phyloP scores from a whole-genome alignment of 2,113 vertebrate genomes.

The Acrocephalus kingi region DNA sequence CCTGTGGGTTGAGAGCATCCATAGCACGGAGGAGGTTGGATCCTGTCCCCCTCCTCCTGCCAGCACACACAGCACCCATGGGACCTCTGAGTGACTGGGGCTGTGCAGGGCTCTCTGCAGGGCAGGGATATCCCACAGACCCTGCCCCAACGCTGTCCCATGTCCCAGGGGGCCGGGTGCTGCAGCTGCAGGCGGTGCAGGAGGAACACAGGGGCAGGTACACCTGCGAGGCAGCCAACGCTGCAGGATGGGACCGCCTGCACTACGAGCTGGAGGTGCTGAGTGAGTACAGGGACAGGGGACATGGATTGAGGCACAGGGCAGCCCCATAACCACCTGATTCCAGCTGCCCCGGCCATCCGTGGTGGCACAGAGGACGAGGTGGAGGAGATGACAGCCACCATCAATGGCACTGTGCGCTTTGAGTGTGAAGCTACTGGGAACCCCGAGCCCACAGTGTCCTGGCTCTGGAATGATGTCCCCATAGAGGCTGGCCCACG shows the following conservation, averaged over 20 bases:
- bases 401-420: conserved; percentile 76
- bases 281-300: conserved; percentile 67
- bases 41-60: neutral
- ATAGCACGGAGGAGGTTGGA: rapidly evolving
- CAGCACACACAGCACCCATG: rapidly evolving
- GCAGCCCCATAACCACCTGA: neutral
- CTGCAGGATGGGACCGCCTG: conserved; percentile 84
- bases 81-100: neutral
- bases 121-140: neutral
- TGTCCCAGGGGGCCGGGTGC: conserved; percentile 81
- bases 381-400: conserved; percentile 80
- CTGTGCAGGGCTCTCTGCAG: neutral
- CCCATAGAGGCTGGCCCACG: conserved; percentile 64
- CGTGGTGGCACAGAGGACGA: conserved; percentile 71
- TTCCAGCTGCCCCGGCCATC: conserved; percentile 83
- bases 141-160: neutral
- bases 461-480: conserved; percentile 83
- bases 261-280: conserved; percentile 87
- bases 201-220: conserved; percentile 83
- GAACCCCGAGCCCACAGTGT: conserved; percentile 75
- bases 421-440: conserved; percentile 81
- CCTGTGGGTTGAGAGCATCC: neutral
- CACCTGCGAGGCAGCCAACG: conserved; percentile 84
- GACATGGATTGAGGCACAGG: rapidly evolving
- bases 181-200: conserved; percentile 80